phyloP scores from a whole-genome alignment of 2,113 vertebrate genomes.

The Origma solitaria region DNA sequence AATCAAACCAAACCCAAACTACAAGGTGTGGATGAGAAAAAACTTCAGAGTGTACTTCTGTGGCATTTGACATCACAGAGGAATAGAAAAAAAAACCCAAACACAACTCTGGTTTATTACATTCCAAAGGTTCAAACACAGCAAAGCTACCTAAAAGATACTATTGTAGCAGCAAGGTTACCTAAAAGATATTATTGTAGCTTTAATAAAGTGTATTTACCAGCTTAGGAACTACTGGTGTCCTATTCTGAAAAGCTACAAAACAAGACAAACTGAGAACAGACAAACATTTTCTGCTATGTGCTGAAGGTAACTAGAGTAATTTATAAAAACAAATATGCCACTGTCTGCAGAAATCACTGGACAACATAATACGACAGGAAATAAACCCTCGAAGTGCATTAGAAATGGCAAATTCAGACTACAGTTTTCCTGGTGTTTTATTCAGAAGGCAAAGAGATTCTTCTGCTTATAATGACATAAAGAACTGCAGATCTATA shows the following conservation, averaged over 20 bases:
- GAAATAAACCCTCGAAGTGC: neutral
- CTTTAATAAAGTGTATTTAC: neutral
- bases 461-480: neutral
- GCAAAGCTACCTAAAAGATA: neutral
- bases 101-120: neutral
- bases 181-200: neutral
- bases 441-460: neutral
- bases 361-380: fast-evolving
- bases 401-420: neutral
- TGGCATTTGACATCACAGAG: neutral
- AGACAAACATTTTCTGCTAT: neutral
- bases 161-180: too few species aligned
- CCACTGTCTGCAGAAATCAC: neutral
- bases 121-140: neutral
- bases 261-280: neutral
- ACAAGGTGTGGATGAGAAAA: neutral
- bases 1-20: neutral
- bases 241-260: neutral
- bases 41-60: neutral
- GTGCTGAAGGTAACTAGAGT: neutral
- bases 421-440: neutral
- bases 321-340: neutral
- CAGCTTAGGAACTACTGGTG: neutral
- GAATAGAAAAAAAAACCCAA: neutral
- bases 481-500: neutral